These are phyloP conservation scores for Heloderma charlesbogerti DNA, from an alignment of 2,113 vertebrate genomes.

Conservation along the genomic window DNA sequence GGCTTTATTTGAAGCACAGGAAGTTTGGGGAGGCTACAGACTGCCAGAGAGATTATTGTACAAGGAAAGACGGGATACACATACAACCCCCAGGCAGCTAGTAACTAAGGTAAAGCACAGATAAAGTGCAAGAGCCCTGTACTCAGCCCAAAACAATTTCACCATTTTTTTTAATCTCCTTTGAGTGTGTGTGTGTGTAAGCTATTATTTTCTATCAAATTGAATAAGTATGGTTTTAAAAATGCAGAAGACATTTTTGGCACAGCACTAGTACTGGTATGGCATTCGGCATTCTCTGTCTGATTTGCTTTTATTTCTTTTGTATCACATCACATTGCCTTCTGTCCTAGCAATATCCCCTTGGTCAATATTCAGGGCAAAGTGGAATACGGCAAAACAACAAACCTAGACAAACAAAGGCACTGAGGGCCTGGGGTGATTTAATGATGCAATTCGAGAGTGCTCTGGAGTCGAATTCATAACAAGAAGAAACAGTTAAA, in stretches of 20 bases:
- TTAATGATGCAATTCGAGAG: conserved; percentile 1
- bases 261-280: neutral
- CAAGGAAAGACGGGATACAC: too few relatives aligned
- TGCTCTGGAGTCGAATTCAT: neutral
- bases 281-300: neutral
- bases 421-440: neutral
- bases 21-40: too few relatives aligned
- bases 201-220: neutral
- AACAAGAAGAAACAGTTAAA: conserved; percentile 3
- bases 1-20: too few relatives aligned
- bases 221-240: neutral
- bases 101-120: too few relatives aligned
- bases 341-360: neutral
- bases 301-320: neutral
- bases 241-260: neutral
- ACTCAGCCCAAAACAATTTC: neutral
- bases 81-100: too few relatives aligned
- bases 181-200: too few relatives aligned
- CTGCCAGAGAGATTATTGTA: too few relatives aligned
- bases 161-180: neutral
- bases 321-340: neutral
- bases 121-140: too few relatives aligned
- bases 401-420: neutral
- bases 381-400: neutral
- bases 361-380: neutral